A percentile compares a stretch with the other conserved stretches of the same genome.
These are phyloP conservation scores for Anguilla rostrata DNA, from an alignment of 2,113 vertebrate species.

Conservation along the genomic window DNA sequence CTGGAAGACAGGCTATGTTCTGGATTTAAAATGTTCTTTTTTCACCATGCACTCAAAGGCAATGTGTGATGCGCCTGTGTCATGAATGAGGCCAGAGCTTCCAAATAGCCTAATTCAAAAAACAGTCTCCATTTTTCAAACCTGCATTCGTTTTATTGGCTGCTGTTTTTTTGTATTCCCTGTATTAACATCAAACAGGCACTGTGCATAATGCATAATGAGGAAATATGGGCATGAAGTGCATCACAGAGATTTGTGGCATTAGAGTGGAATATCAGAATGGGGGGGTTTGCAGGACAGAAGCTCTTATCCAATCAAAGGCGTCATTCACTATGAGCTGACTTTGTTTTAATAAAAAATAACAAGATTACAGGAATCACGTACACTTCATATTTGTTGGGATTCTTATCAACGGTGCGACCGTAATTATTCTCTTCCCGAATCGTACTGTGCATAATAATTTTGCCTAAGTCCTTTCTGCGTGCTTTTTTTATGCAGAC, in stretches of 20 bases:
- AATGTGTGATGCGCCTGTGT: neutral
- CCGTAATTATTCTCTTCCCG: slow-evolving; percentile 45
- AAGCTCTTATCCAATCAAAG: too few relatives aligned
- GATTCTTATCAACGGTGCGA: slow-evolving; percentile 40
- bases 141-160: neutral
- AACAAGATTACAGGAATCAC: slow-evolving; percentile 36
- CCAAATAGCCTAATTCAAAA: neutral
- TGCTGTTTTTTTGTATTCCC: neutral
- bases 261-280: neutral
- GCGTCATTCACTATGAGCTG: slow-evolving; percentile 38
- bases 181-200: neutral
- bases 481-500: neutral
- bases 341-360: slow-evolving; percentile 44
- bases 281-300: neutral
- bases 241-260: slow-evolving; percentile 34
- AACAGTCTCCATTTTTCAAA: neutral
- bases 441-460: slow-evolving; percentile 44
- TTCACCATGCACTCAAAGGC: neutral
- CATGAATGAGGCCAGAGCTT: neutral
- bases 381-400: slow-evolving; percentile 40
- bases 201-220: neutral
- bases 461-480: slow-evolving; percentile 22
- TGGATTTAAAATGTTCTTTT: too few relatives aligned
- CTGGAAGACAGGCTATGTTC: neutral
- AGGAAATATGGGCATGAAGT: slow-evolving; percentile 55